These are phyloP conservation scores for Akabosia matsudoensis DNA, from an alignment of 1,140 invertebrate species.

Conservation along the genomic window DNA sequence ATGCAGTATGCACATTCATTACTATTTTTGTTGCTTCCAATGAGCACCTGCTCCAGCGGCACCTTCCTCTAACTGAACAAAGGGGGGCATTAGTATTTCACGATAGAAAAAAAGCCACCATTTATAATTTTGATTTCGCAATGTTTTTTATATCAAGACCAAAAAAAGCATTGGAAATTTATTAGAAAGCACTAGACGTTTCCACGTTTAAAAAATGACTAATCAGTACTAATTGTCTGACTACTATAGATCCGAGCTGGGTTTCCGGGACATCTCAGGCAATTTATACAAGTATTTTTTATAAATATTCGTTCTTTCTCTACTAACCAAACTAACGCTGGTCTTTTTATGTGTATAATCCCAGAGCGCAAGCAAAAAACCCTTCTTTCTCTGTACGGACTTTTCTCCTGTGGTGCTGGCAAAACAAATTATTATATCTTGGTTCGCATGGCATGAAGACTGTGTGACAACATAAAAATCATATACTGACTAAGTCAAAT, in stretches of 20 bases:
- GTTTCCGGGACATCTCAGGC: too few relatives aligned
- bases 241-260: too few relatives aligned
- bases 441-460: neutral
- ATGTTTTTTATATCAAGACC: neutral
- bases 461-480: neutral
- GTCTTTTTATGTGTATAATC: neutral
- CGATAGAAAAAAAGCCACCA: neutral
- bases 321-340: slow-evolving; percentile 2
- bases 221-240: too few relatives aligned
- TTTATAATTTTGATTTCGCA: neutral
- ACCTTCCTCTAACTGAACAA: neutral
- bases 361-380: slow-evolving; percentile 2
- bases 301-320: neutral
- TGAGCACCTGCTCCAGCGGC: neutral
- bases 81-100: neutral
- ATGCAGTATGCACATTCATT: neutral
- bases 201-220: too few relatives aligned
- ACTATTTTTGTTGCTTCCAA: neutral
- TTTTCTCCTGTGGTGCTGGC: neutral
- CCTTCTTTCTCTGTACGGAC: slow-evolving; percentile 20
- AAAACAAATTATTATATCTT: neutral
- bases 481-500: too few relatives aligned
- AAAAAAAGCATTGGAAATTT: too few relatives aligned
- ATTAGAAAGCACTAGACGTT: too few relatives aligned
- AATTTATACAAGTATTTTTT: too few relatives aligned